Base-by-base conservation (phyloP, 1,140 invertebrate genomes). In the Glomeris maerens region DNA sequence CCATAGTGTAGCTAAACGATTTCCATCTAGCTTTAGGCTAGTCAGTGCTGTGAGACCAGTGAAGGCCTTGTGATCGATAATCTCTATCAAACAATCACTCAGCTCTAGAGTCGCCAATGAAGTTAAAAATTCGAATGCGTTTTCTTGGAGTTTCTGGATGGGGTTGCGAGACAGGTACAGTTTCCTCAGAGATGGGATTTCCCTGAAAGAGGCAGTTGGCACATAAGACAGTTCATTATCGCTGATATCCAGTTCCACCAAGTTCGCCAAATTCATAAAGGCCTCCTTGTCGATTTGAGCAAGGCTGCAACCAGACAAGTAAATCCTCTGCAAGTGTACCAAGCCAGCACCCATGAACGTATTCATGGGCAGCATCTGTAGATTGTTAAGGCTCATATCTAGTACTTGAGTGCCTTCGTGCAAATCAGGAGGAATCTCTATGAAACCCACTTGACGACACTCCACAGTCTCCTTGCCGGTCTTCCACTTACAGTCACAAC, bases 401-500 rank as follows among this genome's bases (percentile, higher is more conserved):
- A 93, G 68, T 52, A 93, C 86, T 72, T 93, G 89, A 5, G 87
- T 91, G 56, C 81, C 84, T 3, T 80, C 74, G 65, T 89, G 83
- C 45, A 91, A 79, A 53, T 76, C 78, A 50, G 81, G 78, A 1
- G 88, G 89, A 51, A 93, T 79, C 31, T 77, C 79, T 54, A 82
- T 84, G 42, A 92, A 74, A 27, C 75, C 78, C 17, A 82, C 77
- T 65, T 86, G 78, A 49, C 79, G 74, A 67, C 88, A 93, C 62
- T 91, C 86, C 1, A 89, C 86, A 52, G 83, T 84, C 60, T 88
- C 80, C 64, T 92, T 92, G 1, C 87, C 88, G 60, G 80, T 79
- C 64, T 88, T 91, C 88, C 88, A 92, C 60, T 88, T 90, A 70
- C 88, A 92, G 14, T 76, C 71, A 65, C 88, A 92, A 31, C 75